phyloP scores from a whole-genome alignment of 2,888 invertebrate genomes.

The Idaea aversata region DNA sequence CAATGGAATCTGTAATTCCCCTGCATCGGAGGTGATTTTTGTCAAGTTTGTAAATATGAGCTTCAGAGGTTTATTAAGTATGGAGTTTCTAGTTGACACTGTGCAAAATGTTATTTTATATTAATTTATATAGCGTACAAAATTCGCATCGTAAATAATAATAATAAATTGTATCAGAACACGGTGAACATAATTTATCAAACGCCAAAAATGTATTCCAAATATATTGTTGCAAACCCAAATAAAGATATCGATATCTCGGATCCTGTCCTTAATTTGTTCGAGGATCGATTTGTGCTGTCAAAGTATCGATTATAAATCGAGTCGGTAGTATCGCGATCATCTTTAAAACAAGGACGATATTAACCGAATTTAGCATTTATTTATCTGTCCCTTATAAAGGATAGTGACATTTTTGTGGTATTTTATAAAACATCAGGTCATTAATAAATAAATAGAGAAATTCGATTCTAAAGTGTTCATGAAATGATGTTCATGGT shows the following conservation, averaged over 20 bases:
- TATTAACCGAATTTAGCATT: constrained; percentile 64
- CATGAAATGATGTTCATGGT: too few relatives aligned
- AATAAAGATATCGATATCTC: constrained; percentile 15
- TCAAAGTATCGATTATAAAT: constrained; percentile 54
- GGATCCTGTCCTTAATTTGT: constrained; percentile 50
- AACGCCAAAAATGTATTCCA: neutral
- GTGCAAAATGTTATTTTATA: too few relatives aligned
- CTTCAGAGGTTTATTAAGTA: too few relatives aligned
- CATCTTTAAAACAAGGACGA: constrained; percentile 43
- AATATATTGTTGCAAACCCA: neutral
- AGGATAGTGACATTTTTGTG: neutral
- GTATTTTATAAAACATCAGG: neutral
- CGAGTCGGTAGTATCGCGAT: constrained; percentile 50
- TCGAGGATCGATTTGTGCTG: constrained; percentile 51
- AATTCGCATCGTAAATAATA: neutral
- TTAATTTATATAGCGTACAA: too few relatives aligned
- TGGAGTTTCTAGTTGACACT: too few relatives aligned
- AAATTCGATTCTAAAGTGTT: neutral
- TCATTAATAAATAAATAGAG: neutral
- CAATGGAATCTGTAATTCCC: too few relatives aligned
- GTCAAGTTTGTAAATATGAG: too few relatives aligned
- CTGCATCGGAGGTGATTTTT: too few relatives aligned
- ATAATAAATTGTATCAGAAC: neutral
- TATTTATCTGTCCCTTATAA: neutral
- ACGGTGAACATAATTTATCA: neutral